Conservation (phyloP, 2,888 invertebrate genomes). For the Scaptomyza flava region DNA sequence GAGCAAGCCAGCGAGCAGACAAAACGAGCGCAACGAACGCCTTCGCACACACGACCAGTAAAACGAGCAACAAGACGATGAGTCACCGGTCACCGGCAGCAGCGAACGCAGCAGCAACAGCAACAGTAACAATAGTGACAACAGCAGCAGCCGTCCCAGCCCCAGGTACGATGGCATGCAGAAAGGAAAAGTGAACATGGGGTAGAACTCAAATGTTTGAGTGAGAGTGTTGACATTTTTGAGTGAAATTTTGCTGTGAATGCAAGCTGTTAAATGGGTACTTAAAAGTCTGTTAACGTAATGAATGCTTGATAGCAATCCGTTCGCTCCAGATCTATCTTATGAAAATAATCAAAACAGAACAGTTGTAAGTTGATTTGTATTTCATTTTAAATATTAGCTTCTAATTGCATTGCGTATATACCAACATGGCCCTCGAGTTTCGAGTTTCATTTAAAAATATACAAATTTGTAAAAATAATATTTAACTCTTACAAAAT, state of each 20-base stretch:
- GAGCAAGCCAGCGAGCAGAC: constrained; percentile 37
- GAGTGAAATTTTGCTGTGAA: constrained; percentile 16
- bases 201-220: constrained; percentile 30
- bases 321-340: not conserved
- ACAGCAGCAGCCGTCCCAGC: constrained; percentile 6
- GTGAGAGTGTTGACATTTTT: constrained; percentile 14
- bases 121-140: constrained; percentile 15
- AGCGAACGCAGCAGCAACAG: constrained; percentile 33
- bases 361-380: not conserved
- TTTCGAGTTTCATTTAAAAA: too few relatives aligned
- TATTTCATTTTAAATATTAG: constrained; percentile 15
- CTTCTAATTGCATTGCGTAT: constrained; percentile 5
- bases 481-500: constrained; percentile 56
- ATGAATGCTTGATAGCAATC: not conserved
- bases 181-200: constrained; percentile 30
- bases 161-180: constrained; percentile 11
- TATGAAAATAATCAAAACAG: not conserved
- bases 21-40: constrained; percentile 27
- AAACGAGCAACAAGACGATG: constrained; percentile 37
- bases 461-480: too few relatives aligned
- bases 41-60: constrained; percentile 29
- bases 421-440: not conserved
- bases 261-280: not conserved
- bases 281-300: not conserved
- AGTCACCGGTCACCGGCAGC: constrained; percentile 52